These are phyloP conservation scores for Ispidina picta DNA, from an alignment of 2,797 vertebrate genomes.

Conservation along the genomic window DNA sequence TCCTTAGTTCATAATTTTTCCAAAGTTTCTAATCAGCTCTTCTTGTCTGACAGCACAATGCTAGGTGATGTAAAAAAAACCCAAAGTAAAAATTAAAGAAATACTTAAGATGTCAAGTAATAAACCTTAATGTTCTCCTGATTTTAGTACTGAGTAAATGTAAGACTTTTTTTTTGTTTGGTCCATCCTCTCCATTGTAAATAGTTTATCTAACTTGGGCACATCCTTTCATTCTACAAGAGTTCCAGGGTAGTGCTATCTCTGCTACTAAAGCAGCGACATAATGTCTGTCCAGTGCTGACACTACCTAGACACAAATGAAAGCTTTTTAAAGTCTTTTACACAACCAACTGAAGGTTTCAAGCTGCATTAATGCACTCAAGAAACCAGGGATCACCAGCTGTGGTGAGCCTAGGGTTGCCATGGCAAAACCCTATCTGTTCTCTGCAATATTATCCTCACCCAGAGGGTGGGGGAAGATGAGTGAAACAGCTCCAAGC, in stretches of 20 bases:
- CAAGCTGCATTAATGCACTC: background rate
- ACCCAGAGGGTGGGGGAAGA: background rate
- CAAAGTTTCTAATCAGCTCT: background rate
- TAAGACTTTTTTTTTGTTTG: background rate
- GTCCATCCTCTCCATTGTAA: background rate
- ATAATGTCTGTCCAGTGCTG: background rate
- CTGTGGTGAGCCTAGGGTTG: background rate
- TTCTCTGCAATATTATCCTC: background rate
- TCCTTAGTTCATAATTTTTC: background rate
- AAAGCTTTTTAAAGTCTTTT: background rate
- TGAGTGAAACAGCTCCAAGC: background rate
- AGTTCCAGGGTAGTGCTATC: background rate
- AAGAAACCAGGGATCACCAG: background rate
- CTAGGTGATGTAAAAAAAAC: background rate
- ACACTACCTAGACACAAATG: background rate
- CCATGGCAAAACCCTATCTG: background rate
- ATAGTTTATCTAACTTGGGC: background rate
- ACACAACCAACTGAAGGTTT: background rate
- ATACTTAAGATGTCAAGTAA: background rate
- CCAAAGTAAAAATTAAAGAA: background rate
- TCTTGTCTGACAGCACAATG: background rate
- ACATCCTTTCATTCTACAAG: background rate
- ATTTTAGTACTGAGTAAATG: background rate
- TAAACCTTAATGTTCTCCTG: background rate
- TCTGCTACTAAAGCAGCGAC: background rate